Base-by-base conservation (phyloP, 2,888 invertebrate genomes). In the Lydus trimaculatus region DNA sequence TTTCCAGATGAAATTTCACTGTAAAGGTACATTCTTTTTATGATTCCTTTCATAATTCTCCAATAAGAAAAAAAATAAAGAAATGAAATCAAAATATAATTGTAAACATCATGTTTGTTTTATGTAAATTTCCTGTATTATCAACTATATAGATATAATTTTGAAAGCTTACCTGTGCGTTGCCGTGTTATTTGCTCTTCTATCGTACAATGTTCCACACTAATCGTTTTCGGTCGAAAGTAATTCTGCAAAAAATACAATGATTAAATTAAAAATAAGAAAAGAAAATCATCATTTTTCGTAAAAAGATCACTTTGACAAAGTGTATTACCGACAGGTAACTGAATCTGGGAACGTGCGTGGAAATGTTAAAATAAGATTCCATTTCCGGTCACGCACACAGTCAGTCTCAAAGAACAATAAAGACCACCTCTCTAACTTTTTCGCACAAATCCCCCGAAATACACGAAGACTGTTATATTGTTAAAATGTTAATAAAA, bases 1-100 rank as follows among this genome's bases (percentile, higher is more conserved):
- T 80, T 80, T 70, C 72, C 76, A 78, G 79, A 82, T 81, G 80
- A 81, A 80, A 82, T 81, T 81, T 80, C 76, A 76, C 74, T 72
- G 78, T 74, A 78, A 78, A 79, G 79, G 80, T 80, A 78, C 82
- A 79, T 79, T 79, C 79, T 75, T 80, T 77, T 13, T 76, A 64
- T 74, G 76, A 80, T 81, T 78, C 80, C n/a, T 77, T 79, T 71
- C 11, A 73, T 73, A 77, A 78, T 78, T 76, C 75, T 72, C 76
- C 69, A 75, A 70, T 71, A 65, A 75, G 69, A 72, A 70, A 59
- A 72, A 75, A 76, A 76, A 76, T 75, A 74, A 73, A 73, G 73
- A 79, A 79, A 78, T 76, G 75, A 78, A 52, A 80, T 72, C n/a
- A n/a, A n/a, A 67, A 59, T 64, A 63, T 72, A 72, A 75, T 71